Conservation (phyloP, 2,888 invertebrate species). For the Sympetrum striolatum region DNA sequence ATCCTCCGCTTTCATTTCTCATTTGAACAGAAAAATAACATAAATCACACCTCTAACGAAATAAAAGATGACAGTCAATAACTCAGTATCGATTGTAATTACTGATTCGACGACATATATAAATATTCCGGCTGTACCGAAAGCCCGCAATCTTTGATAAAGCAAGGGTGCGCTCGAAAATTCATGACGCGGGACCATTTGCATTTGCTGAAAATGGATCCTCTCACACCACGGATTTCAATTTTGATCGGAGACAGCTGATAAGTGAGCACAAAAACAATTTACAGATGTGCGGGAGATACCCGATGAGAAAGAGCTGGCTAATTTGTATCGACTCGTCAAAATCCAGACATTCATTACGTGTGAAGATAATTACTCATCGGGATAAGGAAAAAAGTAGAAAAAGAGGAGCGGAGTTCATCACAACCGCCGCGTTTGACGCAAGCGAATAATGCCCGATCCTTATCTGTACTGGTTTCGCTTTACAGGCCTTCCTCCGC, state of each 20-base stretch:
- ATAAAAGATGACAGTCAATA: too few relatives aligned
- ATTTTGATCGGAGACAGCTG: neutral
- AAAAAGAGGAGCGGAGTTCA: neutral
- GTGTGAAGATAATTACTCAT: conserved; percentile 8
- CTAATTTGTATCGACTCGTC: neutral
- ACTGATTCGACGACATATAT: too few relatives aligned
- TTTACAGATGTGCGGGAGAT: neutral
- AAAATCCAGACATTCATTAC: neutral
- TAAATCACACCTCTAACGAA: too few relatives aligned
- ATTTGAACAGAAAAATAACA: too few relatives aligned
- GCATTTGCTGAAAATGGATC: too few relatives aligned
- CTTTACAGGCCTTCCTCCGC: neutral
- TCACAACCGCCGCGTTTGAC: conserved; percentile 7
- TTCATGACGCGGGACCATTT: too few relatives aligned
- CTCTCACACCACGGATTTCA: neutral
- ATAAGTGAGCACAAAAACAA: neutral
- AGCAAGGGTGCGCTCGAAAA: too few relatives aligned
- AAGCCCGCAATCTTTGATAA: too few relatives aligned
- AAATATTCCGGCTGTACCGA: too few relatives aligned
- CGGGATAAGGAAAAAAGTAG: neutral
- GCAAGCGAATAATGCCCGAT: conserved; percentile 3
- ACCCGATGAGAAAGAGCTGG: neutral
- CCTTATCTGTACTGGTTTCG: neutral
- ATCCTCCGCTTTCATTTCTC: too few relatives aligned
- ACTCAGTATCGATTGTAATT: too few relatives aligned